phyloP scores from a whole-genome alignment of 2,797 vertebrate species.

The Sylvilagus floridanus region DNA sequence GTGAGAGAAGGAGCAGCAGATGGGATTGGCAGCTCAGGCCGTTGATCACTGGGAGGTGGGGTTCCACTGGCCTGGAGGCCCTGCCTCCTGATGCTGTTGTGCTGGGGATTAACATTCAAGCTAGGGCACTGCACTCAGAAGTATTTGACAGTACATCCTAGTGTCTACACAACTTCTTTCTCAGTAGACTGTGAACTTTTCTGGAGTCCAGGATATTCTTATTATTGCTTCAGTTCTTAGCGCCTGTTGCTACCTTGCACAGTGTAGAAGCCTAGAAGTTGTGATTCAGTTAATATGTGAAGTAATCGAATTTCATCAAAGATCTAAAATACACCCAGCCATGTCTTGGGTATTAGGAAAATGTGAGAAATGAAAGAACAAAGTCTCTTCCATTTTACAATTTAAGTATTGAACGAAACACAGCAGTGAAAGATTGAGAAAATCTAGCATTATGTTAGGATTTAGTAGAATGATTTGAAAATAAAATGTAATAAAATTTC shows the following conservation, averaged over 20 bases:
- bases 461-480: constrained; percentile 7
- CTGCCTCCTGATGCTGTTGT: not conserved
- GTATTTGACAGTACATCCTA: not conserved
- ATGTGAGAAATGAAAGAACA: constrained; percentile 30
- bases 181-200: not conserved
- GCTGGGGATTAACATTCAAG: not conserved
- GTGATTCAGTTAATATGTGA: constrained; percentile 16
- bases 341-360: not conserved
- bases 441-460: not conserved
- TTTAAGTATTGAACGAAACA: constrained; percentile 31
- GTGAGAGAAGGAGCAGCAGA: no score
- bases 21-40: not conserved
- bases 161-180: not conserved
- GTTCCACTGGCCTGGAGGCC: not conserved
- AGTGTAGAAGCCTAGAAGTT: not conserved
- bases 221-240: not conserved
- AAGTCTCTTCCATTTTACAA: not conserved
- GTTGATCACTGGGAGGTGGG: no score
- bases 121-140: not conserved
- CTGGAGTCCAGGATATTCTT: not conserved
- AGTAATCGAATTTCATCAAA: constrained; percentile 15
- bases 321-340: not conserved
- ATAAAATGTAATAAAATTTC: constrained; percentile 24
- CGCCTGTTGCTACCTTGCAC: not conserved
- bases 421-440: constrained; percentile 1